phyloP scores from a whole-genome alignment of 2,888 invertebrate genomes.

The Drosophila tripunctata region DNA sequence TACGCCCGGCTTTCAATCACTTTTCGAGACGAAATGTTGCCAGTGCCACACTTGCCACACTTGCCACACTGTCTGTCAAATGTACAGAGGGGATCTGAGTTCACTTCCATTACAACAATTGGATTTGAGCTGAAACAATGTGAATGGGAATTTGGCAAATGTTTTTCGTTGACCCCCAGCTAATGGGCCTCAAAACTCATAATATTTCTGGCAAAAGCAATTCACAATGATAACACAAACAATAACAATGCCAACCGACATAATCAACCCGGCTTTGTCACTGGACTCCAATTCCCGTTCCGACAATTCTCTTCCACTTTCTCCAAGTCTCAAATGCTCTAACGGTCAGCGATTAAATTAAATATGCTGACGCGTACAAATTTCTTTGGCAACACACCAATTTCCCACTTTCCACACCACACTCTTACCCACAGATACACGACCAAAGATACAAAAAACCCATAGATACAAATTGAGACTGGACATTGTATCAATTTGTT shows the following conservation, averaged over 20 bases:
- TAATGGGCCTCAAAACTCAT: conserved; percentile 31
- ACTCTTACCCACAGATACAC: not conserved
- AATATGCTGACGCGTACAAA: conserved; percentile 50
- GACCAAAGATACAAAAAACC: not conserved
- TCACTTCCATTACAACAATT: conserved; percentile 30
- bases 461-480: conserved; percentile 38
- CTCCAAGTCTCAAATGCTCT: conserved; percentile 2
- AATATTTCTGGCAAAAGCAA: conserved; percentile 43
- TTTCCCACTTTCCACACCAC: not conserved
- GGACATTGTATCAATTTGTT: conserved; percentile 34
- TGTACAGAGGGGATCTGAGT: conserved; percentile 6
- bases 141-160: conserved; percentile 12
- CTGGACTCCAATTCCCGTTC: conserved; percentile 14
- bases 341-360: conserved; percentile 49
- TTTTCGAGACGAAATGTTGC: not conserved
- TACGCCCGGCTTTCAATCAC: conserved; percentile 34
- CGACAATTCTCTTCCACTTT: conserved; percentile 2
- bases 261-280: conserved; percentile 12
- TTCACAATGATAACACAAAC: conserved; percentile 46
- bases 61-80: conserved; percentile 36
- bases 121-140: conserved; percentile 31
- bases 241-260: conserved; percentile 19
- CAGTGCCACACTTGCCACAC: conserved; percentile 24
- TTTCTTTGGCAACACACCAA: conserved; percentile 7
- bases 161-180: not conserved